Percentiles rank a stretch among this genome's conserved stretches.
Evolutionary conservation across 2,797 vertebrate species (phyloP).

Genomic region (Pseudocheirus occidentalis): DNA sequence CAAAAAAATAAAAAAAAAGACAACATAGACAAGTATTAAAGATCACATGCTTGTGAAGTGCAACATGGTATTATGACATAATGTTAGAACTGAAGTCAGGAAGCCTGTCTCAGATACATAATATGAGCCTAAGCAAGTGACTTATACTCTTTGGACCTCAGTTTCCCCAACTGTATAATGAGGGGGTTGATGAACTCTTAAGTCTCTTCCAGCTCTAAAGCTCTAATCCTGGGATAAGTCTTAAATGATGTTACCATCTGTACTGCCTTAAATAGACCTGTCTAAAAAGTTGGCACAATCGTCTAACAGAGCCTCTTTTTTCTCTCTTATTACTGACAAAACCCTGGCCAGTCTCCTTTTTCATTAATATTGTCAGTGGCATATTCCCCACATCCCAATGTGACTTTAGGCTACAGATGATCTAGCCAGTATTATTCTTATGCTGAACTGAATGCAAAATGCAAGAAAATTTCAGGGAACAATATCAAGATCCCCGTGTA

Average conservation of each 20-base stretch:
- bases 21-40: background rate
- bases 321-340: constrained; percentile 3
- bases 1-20: background rate
- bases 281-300: background rate
- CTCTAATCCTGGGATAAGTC: background rate
- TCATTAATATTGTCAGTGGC: background rate
- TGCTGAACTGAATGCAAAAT: background rate
- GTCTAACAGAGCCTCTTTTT: background rate
- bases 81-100: background rate
- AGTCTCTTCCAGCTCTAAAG: background rate
- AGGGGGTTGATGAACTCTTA: background rate
- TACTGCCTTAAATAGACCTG: constrained; percentile 18
- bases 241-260: background rate
- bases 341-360: background rate
- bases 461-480: background rate
- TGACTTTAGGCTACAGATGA: constrained; percentile 2
- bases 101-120: background rate
- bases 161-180: background rate
- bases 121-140: background rate
- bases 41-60: background rate
- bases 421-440: constrained; percentile 26
- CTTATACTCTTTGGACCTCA: background rate
- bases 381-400: background rate
- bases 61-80: background rate
- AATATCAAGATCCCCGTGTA: background rate